Evolutionary conservation across 2,797 vertebrate species (phyloP).

Genomic region (Poeciliopsis turneri): DNA sequence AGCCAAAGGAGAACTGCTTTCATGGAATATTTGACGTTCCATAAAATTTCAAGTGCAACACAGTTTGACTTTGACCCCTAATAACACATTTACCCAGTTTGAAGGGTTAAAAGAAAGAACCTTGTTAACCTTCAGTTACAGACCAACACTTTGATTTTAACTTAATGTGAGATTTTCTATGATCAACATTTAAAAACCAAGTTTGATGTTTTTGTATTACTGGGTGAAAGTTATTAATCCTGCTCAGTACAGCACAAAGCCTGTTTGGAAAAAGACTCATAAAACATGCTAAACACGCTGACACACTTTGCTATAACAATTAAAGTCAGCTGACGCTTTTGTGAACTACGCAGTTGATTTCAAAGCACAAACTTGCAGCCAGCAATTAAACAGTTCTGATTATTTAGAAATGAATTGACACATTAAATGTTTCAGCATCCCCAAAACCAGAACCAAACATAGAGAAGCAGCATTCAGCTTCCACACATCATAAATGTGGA

Average conservation of each 20-base stretch:
- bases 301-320: background rate
- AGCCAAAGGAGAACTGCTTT: constrained; percentile 8
- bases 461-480: no score
- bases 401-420: background rate
- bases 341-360: background rate
- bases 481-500: no score
- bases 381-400: background rate
- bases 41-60: background rate
- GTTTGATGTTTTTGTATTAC: background rate
- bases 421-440: background rate
- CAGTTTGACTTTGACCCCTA: background rate
- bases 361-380: background rate
- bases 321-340: background rate
- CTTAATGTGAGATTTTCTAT: background rate
- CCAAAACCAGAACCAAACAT: no score
- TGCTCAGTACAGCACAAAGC: background rate
- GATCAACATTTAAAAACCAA: background rate
- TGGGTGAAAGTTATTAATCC: background rate
- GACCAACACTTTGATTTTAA: background rate
- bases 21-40: background rate
- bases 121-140: background rate
- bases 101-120: background rate
- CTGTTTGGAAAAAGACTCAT: background rate
- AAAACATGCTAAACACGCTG: background rate
- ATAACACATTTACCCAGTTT: background rate